Evolutionary conservation across 64 coral and sea anemone genomes (phyloP), one percentile per base, ranked within the genome.

Genomic region (Exaiptasia diaphana): DNA sequence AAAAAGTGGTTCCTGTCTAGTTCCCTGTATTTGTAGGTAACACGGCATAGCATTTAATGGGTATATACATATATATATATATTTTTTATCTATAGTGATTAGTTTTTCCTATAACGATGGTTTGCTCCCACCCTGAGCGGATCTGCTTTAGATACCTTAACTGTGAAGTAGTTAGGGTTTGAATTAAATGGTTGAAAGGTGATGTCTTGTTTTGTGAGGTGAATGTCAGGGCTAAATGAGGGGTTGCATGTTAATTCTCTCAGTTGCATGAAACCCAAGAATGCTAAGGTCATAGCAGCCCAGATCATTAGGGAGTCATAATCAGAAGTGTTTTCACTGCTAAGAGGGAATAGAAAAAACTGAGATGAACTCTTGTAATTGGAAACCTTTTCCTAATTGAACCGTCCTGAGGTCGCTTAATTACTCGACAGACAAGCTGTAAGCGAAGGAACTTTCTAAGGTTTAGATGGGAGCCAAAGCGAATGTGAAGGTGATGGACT

Each of bases 161-260:
- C 8, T 39, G 33, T 33, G 6, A 39, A 35, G 27, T 38, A 23
- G 48, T 0, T 1, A 13, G 38, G 57, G 18, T 30, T 63, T 11
- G 36, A 4, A 1, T 5, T 4, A 17, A 38, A 31, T n/a, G 53
- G 69, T 9, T 63, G n/a, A 31, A 61, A 62, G 11, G 37, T 22
- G 6, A 80, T 7, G 12, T 41, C 76, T 6, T 10, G 24, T 31
- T 35, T 38, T 64, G 57, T 30, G 15, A 62, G 38, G 18, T 53
- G 75, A 60, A 32, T 29, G 7, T 73, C 21, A 18, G 38, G n/a
- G 27, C 20, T 24, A 17, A 45, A 73, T 5, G 32, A 0, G 2
- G 69, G 38, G 21, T 65, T 65, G 23, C 87, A 83, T 26, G 69
- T 90, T 4, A 90, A 24, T 73, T 90, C 79, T 42, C 87, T 59